phyloP scores from a whole-genome alignment of 2,888 invertebrate species.

The Eucriotettix oculatus region DNA sequence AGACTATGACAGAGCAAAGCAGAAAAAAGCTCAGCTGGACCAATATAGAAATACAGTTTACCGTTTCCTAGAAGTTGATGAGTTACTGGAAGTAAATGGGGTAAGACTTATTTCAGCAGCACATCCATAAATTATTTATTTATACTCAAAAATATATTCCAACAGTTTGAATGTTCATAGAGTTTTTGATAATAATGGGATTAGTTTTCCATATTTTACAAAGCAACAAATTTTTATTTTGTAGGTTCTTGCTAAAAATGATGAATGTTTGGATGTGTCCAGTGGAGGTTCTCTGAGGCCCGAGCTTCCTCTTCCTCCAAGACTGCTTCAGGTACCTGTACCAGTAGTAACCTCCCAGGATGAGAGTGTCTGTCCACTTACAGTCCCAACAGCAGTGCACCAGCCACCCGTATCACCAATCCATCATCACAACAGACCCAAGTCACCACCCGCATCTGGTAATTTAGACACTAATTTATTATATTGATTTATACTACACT shows the following conservation, averaged over 20 bases:
- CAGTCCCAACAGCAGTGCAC: conserved; percentile 15
- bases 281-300: conserved; percentile 13
- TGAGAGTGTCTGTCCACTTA: conserved; percentile 10
- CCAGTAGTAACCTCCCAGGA: conserved; percentile 15
- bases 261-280: conserved; percentile 38
- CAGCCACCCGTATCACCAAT: conserved; percentile 34
- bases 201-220: too few species aligned
- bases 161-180: too few species aligned
- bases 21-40: conserved; percentile 79
- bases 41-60: conserved; percentile 63
- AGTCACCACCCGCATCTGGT: conserved; percentile 24
- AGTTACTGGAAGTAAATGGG: conserved; percentile 63
- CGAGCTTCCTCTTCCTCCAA: conserved; percentile 27
- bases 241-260: conserved; percentile 39
- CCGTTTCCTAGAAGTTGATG: conserved; percentile 52
- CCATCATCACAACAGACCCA: conserved; percentile 25
- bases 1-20: conserved; percentile 79
- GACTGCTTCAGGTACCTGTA: conserved; percentile 16
- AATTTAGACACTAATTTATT: too few species aligned
- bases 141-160: background rate
- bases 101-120: conserved; percentile 27
- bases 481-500: too few species aligned
- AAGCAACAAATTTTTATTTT: conserved; percentile 5
- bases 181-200: too few species aligned
- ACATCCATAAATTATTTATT: background rate